Conservation (phyloP, 2,888 invertebrate species). For the Timema cristinae region DNA sequence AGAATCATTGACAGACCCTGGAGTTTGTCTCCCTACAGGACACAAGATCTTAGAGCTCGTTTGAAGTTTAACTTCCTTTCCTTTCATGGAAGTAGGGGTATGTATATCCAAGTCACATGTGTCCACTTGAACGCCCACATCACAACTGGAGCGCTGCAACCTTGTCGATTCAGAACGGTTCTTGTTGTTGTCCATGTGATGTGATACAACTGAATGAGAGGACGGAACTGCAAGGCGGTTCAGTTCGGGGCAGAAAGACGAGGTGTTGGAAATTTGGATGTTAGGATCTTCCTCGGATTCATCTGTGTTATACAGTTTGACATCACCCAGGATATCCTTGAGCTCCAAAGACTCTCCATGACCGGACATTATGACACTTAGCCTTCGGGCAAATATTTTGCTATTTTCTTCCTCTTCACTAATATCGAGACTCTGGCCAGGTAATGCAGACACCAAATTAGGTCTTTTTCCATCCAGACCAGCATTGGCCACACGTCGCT, state of each 20-base stretch:
- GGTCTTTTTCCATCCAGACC: conserved; percentile 46
- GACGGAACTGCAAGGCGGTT: conserved; percentile 21
- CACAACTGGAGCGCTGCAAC: background rate
- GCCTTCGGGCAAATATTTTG: background rate
- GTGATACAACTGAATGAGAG: conserved; percentile 25
- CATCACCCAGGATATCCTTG: conserved; percentile 18
- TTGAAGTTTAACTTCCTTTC: conserved; percentile 1
- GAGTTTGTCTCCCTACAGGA: background rate
- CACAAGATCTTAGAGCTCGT: background rate
- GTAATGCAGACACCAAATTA: conserved; percentile 24
- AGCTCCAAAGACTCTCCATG: background rate
- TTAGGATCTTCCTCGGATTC: conserved; percentile 22
- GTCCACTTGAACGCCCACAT: conserved; percentile 7
- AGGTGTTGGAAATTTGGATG: conserved; percentile 18
- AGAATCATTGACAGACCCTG: conserved; percentile 2
- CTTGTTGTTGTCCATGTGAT: conserved; percentile 13
- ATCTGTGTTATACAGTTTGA: conserved; percentile 13
- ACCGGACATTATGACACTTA: background rate
- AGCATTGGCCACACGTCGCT: conserved; percentile 49
- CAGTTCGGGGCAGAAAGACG: conserved; percentile 27
- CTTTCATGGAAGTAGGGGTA: conserved; percentile 17
- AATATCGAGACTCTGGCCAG: conserved; percentile 23
- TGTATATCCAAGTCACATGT: conserved; percentile 23
- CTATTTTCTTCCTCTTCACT: background rate
- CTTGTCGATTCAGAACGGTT: background rate